Percentiles rank a stretch among this genome's conserved stretches.
Conservation (phyloP, 2,797 vertebrate genomes). For the Periophthalmus magnuspinnatus region DNA sequence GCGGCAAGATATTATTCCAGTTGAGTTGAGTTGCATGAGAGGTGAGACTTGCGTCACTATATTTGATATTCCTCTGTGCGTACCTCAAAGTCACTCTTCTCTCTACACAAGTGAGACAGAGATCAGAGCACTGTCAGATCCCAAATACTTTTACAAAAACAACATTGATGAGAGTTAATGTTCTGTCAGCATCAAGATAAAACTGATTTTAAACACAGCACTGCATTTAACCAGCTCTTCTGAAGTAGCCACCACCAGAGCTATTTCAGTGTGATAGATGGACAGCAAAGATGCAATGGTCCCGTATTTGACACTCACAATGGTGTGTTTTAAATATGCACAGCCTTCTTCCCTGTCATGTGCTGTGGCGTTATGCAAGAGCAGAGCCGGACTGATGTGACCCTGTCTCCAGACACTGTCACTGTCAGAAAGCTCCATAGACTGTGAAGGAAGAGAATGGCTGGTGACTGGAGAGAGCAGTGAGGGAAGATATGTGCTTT, state of each 20-base stretch:
- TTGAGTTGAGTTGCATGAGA: constrained; percentile 68
- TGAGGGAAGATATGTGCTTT: background rate
- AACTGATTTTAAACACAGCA: constrained; percentile 48
- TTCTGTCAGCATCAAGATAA: constrained; percentile 53
- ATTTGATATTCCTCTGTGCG: constrained; percentile 37
- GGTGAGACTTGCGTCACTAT: constrained; percentile 60
- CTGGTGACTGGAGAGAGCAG: background rate
- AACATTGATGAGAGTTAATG: constrained; percentile 38
- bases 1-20: constrained; percentile 43
- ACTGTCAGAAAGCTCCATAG: constrained; percentile 2
- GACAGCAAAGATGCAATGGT: background rate
- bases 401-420: background rate
- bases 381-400: constrained; percentile 23
- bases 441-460: background rate
- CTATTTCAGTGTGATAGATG: constrained; percentile 35
- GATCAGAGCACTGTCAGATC: constrained; percentile 56
- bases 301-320: constrained; percentile 5
- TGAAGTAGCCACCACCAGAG: constrained; percentile 24
- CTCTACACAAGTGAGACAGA: constrained; percentile 27
- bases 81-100: constrained; percentile 32
- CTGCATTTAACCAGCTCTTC: constrained; percentile 32
- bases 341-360: constrained; percentile 16
- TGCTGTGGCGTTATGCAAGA: constrained; percentile 25
- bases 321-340: constrained; percentile 21
- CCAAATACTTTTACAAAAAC: constrained; percentile 29